A percentile compares a stretch with the other conserved stretches of the same genome.
phyloP scores from a whole-genome alignment of 2,113 vertebrate genomes.

The Engystomops pustulosus region DNA sequence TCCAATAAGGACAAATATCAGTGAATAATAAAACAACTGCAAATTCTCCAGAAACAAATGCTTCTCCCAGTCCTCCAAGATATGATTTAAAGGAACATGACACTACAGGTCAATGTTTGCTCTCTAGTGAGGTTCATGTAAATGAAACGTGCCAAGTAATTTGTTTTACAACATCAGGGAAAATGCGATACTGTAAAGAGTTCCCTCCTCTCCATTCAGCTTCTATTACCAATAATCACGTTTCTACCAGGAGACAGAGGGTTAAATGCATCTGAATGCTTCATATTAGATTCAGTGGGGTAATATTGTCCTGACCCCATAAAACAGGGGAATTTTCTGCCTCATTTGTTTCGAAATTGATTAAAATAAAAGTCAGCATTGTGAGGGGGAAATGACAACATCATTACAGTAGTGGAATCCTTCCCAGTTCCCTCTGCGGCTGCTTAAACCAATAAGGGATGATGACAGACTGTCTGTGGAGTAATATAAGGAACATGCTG shows the following conservation, averaged over 20 bases:
- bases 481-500: conserved; percentile 60
- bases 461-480: conserved; percentile 63
- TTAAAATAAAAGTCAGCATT: conserved; percentile 70
- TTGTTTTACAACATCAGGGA: not conserved
- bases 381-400: conserved; percentile 66
- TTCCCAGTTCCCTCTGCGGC: conserved; percentile 63
- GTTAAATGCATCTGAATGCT: not conserved
- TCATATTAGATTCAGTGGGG: not conserved
- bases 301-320: not conserved
- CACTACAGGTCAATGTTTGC: not conserved
- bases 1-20: not conserved
- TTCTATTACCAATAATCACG: not conserved
- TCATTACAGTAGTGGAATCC: conserved; percentile 66
- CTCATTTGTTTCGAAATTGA: conserved; percentile 72
- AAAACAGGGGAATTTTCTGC: conserved; percentile 65
- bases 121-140: not conserved
- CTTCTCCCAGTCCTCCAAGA: not conserved
- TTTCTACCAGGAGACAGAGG: not conserved
- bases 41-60: not conserved
- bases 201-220: not conserved
- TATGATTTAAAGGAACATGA: not conserved
- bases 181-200: no score
- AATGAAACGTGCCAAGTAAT: not conserved
- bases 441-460: conserved; percentile 66
- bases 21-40: not conserved